phyloP scores from a whole-genome alignment of 2,888 invertebrate species.

The Gortyna flavago region DNA sequence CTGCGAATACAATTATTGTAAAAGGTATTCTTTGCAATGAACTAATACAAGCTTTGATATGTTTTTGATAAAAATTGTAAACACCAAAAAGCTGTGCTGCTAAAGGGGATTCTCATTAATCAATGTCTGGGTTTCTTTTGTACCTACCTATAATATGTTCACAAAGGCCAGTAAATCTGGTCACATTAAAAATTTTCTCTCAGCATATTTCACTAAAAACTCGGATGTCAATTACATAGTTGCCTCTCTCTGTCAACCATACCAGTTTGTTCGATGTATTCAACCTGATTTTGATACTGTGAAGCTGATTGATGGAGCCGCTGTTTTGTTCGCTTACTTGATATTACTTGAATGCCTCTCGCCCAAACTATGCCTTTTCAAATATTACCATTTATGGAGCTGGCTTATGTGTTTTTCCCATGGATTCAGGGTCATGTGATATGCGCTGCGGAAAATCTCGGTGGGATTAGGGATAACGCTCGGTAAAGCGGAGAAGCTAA shows the following conservation, averaged over 20 bases:
- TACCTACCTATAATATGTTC: neutral
- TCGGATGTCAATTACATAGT: neutral
- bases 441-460: neutral
- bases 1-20: neutral
- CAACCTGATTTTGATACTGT: neutral
- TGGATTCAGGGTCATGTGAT: neutral
- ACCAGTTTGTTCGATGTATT: neutral
- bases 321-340: neutral
- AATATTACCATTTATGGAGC: neutral
- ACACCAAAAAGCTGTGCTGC: neutral
- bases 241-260: neutral
- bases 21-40: neutral
- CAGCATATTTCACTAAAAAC: neutral
- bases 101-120: neutral
- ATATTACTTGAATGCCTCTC: neutral
- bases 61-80: neutral
- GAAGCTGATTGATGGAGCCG: neutral
- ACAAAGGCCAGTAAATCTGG: neutral
- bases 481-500: neutral
- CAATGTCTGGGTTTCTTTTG: neutral
- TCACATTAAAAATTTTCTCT: neutral
- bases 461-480: neutral
- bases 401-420: neutral
- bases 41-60: neutral
- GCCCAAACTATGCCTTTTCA: neutral